A percentile compares a stretch with the other conserved stretches of the same genome.
Conservation (phyloP, 2,113 vertebrate species). For the Callipepla squamata region DNA sequence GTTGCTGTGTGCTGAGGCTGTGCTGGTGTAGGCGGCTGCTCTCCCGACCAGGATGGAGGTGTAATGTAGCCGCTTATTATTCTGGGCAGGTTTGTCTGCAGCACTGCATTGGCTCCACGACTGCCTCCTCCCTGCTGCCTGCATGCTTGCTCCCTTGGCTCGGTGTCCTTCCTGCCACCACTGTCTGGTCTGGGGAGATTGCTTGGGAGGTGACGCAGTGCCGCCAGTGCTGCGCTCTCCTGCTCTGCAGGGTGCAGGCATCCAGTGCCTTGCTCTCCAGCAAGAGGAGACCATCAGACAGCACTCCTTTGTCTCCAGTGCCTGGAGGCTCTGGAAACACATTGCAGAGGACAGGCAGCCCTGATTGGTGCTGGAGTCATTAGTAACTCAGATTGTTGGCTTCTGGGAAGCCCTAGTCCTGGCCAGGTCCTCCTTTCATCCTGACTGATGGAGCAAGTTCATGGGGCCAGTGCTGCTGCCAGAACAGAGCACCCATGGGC, state of each 20-base stretch:
- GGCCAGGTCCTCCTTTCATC: not conserved
- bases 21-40: not conserved
- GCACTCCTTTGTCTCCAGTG: not conserved
- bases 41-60: conserved; percentile 16
- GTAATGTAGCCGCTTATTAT: conserved; percentile 59
- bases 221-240: not conserved
- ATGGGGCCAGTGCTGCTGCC: not conserved
- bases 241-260: not conserved
- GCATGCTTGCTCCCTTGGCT: not conserved
- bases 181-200: not conserved
- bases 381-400: not conserved
- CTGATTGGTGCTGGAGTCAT: not conserved
- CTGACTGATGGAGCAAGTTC: rapidly evolving
- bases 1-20: not conserved
- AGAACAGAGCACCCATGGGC: not conserved
- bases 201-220: not conserved
- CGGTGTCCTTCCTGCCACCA: not conserved
- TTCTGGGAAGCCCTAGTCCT: not conserved
- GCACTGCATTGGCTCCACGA: conserved; percentile 24
- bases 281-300: not conserved
- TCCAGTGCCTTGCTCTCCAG: not conserved
- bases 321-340: not conserved
- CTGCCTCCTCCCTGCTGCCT: not conserved
- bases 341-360: not conserved
- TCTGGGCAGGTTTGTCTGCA: conserved; percentile 72